Base-by-base conservation (phyloP, 2,113 vertebrate genomes). In the Oriolus oriolus region DNA sequence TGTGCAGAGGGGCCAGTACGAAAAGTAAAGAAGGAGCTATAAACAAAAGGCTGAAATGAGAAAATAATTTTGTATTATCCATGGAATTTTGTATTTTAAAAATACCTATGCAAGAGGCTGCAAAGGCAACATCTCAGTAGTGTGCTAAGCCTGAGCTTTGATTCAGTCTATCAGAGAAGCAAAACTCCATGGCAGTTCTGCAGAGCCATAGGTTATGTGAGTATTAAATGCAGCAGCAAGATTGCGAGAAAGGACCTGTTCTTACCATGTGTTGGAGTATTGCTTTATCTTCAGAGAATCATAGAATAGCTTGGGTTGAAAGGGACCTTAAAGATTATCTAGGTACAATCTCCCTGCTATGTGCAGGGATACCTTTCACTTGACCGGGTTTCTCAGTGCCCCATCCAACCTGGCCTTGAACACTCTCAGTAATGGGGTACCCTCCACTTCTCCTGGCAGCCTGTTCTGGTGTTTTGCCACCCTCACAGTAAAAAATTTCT, bases 401-500 rank as follows among this genome's bases (percentile, higher is more conserved):
- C 21, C 13, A 31, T 54, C 47, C 41, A 61, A 2, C 19, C 35
- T 63, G 49, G 7, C 22, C 41, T 33, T 69, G 47, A 49, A 27
- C 10, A 47, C 17, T 45, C 17, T 41, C n/a, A 35, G 41, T 21
- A 75, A 16, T 16, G 41, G 15, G 30, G 18, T 30, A 56, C 12
- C 14, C 26, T 54, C 14, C 18, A 11, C 35, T 69, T 69, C 26
- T 44, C 13, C 30, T 22, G 35, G 49, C 26, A 56, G 17, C 49
- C 13, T 54, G 8, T 69, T 63, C 7, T 0, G 0, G 31, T 49
- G 35, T 41, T 42, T 42, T 0, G 0, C 7, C 26, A 49, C 27
- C 18, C 18, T 35, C 30, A 42, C 22, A 41, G n/a, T 53, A 41
- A 60, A 49, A 13, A 31, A 42, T 42, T 70, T 42, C 31, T 76